phyloP scores from a whole-genome alignment of 2,888 invertebrate species.

The Alentia gelatinosa region DNA sequence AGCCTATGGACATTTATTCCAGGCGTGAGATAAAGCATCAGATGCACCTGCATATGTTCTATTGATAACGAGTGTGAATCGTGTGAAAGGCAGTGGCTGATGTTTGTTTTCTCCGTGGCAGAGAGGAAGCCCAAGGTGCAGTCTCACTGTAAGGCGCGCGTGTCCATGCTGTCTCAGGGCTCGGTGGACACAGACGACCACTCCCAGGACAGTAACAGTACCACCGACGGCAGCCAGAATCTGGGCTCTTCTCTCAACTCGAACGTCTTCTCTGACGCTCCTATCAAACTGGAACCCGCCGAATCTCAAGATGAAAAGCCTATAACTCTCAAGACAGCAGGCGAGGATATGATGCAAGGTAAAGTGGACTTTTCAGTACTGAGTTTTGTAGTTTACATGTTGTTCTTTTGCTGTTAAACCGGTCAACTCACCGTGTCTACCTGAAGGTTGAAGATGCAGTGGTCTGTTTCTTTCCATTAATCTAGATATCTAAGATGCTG shows the following conservation, averaged over 20 bases:
- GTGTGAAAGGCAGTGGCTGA: no score
- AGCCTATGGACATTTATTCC: no score
- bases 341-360: background rate
- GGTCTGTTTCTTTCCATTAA: no score
- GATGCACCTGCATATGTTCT: no score
- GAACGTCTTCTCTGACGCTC: background rate
- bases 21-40: no score
- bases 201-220: constrained; percentile 57
- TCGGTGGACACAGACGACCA: constrained; percentile 47
- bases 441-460: no score
- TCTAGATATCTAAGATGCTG: no score
- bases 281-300: constrained; percentile 1
- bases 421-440: no score
- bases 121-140: constrained; percentile 57
- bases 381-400: no score
- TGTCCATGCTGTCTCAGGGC: constrained; percentile 37
- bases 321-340: background rate
- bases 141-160: background rate
- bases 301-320: constrained; percentile 21
- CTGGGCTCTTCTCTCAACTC: background rate
- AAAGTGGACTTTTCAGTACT: no score
- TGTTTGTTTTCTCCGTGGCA: background rate
- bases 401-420: no score
- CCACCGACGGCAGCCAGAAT: constrained; percentile 33
- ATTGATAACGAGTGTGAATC: no score